phyloP scores from a whole-genome alignment of 2,888 invertebrate species.

The Melanchra persicariae region DNA sequence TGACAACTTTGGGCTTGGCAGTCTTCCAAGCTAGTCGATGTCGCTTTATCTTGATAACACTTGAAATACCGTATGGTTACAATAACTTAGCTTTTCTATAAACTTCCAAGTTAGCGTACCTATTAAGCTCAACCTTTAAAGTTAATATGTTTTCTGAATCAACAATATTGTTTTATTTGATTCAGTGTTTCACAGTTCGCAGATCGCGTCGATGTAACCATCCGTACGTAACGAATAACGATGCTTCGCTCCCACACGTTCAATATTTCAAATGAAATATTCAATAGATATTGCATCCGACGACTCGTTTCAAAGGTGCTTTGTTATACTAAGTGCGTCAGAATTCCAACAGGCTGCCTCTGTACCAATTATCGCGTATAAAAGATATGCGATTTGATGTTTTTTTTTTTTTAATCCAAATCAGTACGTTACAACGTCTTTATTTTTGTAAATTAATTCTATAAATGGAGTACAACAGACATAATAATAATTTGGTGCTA shows the following conservation, averaged over 20 bases:
- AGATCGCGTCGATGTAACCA: slow-evolving; percentile 48
- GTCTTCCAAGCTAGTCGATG: slow-evolving; percentile 3
- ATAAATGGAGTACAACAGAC: neutral
- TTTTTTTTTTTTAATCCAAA: neutral
- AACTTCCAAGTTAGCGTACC: slow-evolving; percentile 1
- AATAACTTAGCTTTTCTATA: slow-evolving; percentile 7
- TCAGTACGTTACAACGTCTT: neutral
- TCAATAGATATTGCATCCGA: slow-evolving; percentile 78
- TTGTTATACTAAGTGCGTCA: slow-evolving; percentile 47
- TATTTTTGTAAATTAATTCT: neutral
- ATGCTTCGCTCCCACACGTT: slow-evolving; percentile 68
- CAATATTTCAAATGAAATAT: slow-evolving; percentile 84
- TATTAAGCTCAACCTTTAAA: neutral
- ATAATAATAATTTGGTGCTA: slow-evolving; percentile 22
- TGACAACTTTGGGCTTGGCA: slow-evolving; percentile 28
- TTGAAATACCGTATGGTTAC: slow-evolving; percentile 4
- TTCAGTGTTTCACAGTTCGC: slow-evolving; percentile 67
- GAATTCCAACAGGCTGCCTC: slow-evolving; percentile 35
- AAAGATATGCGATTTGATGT: neutral
- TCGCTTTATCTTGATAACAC: slow-evolving; percentile 24
- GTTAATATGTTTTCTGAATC: slow-evolving; percentile 60
- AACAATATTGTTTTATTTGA: slow-evolving; percentile 63
- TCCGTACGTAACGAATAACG: slow-evolving; percentile 60
- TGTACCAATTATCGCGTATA: slow-evolving; percentile 27
- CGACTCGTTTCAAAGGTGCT: slow-evolving; percentile 57